Percentiles rank a stretch among this genome's conserved stretches.
Evolutionary conservation across 2,888 invertebrate species (phyloP).

Genomic region (Agapostemon virescens): DNA sequence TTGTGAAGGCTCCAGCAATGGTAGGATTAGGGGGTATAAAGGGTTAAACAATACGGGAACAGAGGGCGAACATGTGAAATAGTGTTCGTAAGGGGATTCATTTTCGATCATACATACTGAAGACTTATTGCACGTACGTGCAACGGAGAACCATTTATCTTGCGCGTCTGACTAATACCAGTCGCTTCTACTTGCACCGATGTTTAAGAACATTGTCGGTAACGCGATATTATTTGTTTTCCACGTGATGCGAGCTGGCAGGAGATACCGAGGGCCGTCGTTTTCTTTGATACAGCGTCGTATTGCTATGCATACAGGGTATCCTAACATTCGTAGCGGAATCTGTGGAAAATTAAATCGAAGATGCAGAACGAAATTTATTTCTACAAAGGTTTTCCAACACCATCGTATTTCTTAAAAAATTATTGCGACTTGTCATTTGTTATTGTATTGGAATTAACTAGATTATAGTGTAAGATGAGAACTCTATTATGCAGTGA

Average conservation of each 20-base stretch:
- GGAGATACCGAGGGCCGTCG: not conserved
- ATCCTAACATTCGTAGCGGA: not conserved
- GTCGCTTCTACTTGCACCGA: not conserved
- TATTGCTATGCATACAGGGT: not conserved
- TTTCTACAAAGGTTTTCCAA: not conserved
- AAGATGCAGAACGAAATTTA: not conserved
- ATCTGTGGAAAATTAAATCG: not conserved
- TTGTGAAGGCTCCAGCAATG: not conserved
- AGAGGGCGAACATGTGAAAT: not conserved
- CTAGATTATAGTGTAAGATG: too few species aligned
- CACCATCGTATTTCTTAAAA: too few species aligned
- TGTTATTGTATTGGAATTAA: too few species aligned
- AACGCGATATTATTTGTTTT: slow-evolving; percentile 2
- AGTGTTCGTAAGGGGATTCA: not conserved
- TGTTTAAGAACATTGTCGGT: not conserved
- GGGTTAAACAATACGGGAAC: not conserved
- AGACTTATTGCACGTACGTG: not conserved
- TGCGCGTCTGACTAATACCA: not conserved
- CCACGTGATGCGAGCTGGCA: not conserved
- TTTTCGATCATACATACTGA: not conserved
- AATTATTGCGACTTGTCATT: too few species aligned
- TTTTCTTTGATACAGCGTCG: not conserved
- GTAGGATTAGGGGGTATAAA: not conserved
- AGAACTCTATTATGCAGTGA: too few species aligned
- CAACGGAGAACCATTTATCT: not conserved